Conservation (phyloP, 1,140 invertebrate genomes). For the Colletes gigas region DNA sequence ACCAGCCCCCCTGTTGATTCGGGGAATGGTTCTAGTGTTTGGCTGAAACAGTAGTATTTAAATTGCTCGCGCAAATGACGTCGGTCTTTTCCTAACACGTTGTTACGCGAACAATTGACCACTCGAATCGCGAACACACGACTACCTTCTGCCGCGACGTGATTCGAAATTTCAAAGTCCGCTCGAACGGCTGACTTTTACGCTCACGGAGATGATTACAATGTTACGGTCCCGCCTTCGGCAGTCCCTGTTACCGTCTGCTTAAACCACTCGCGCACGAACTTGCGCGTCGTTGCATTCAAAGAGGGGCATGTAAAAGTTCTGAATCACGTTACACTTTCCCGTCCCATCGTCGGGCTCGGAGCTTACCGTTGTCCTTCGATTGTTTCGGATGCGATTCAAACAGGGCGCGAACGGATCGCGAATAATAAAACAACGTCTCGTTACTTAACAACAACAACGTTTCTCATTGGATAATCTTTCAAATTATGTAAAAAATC, state of each 20-base stretch:
- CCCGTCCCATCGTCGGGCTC: background rate
- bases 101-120: constrained; percentile 9
- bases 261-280: constrained; percentile 8
- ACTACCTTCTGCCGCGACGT: constrained; percentile 8
- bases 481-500: too few species aligned
- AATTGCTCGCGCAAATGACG: constrained; percentile 5
- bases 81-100: background rate
- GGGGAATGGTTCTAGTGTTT: background rate
- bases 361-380: background rate
- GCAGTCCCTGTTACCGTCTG: background rate
- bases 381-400: background rate
- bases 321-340: constrained; percentile 16
- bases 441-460: background rate
- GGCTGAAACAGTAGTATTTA: background rate
- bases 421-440: background rate
- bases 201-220: constrained; percentile 14
- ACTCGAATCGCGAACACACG: constrained; percentile 9
- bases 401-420: background rate
- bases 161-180: constrained; percentile 18
- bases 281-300: constrained; percentile 19
- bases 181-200: constrained; percentile 13
- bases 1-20: background rate
- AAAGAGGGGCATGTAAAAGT: background rate
- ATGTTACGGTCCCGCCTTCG: constrained; percentile 1
- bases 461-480: too few species aligned